Percentiles rank a stretch among this genome's conserved stretches.
These are phyloP conservation scores for Drosophila greeni DNA, from an alignment of 2,888 invertebrate genomes.

Conservation along the genomic window DNA sequence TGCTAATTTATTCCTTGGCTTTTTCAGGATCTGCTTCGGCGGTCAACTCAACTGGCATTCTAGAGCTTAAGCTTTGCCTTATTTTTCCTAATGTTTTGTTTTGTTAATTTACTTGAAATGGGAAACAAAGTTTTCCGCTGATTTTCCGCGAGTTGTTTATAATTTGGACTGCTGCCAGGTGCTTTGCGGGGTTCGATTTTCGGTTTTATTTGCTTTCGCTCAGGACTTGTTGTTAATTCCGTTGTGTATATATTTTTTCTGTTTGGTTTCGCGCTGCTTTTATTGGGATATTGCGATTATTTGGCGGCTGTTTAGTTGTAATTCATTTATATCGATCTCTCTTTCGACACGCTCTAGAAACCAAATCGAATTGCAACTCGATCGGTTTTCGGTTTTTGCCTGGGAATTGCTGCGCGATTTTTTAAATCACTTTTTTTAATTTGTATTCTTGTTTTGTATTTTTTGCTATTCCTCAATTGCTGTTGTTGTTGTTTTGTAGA, in stretches of 20 bases:
- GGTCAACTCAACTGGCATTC: conserved; percentile 7
- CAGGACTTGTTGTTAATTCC: not conserved
- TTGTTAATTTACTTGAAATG: too few species aligned
- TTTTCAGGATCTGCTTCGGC: not conserved
- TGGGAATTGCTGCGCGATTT: conserved; percentile 10
- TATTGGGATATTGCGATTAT: not conserved
- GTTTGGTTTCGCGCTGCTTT: conserved; percentile 13
- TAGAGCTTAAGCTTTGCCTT: not conserved
- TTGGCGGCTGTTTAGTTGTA: conserved; percentile 8
- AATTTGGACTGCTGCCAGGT: conserved; percentile 25
- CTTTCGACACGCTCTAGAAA: conserved; percentile 41
- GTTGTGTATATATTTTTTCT: conserved; percentile 6
- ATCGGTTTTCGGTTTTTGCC: conserved; percentile 5
- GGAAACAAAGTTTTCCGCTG: conserved; percentile 26
- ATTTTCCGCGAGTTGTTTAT: conserved; percentile 29
- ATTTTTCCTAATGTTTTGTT: too few species aligned
- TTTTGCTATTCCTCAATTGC: not conserved
- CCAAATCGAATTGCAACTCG: conserved; percentile 20
- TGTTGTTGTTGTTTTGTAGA: conserved; percentile 4
- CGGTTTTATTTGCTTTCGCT: conserved; percentile 11
- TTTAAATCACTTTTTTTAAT: conserved; percentile 15
- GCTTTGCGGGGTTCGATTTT: conserved; percentile 23
- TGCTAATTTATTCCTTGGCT: not conserved
- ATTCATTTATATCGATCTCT: conserved; percentile 33
- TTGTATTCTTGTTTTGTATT: not conserved